Base-by-base conservation (phyloP, 2,113 vertebrate species). In the Galeopterus variegatus region DNA sequence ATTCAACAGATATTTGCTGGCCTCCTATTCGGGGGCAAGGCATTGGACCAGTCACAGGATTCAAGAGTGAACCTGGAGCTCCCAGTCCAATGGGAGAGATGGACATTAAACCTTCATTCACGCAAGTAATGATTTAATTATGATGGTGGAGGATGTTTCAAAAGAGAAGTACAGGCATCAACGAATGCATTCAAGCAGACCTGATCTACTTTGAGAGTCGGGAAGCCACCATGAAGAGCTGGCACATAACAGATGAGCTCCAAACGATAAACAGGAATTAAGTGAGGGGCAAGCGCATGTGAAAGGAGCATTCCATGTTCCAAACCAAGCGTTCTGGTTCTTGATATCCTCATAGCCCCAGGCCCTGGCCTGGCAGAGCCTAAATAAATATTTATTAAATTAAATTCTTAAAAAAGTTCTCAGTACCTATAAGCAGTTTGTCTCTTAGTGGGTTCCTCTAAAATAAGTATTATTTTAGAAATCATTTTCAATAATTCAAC, bases 321-420 rank as follows among this genome's bases (percentile, higher is more conserved):
- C 7, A 93, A 90, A 72, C 60, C 23, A 60, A 93, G 23, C 64
- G n/a, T 56, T 87, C 48, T 52, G 13, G 52, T 28, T 75, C 72
- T 58, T 96, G 36, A 76, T 26, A 50, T 92, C 73, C 81, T 89
- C 79, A 56, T 24, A 76, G 31, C 26, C 79, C 81, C 0, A 84
- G 31, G 31, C 79, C n/a, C 31, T 62, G n/a, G 52, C 26, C 48
- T 87, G n/a, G 19, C 17, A 90, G 52, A 90, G 41, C 13, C 62
- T 67, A 90, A 87, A 54, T 90, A 79, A 93, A 96, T 79, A 88
- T 2, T 69, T 85, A 86, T 3, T 93, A 52, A 91, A 89, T 92
- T 93, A 56, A 80, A 77, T 58, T 54, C 24, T 50, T 14, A 28
- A 76, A 82, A 52, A 84, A 54, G 11, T 52, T 77, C 83, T 90